These are phyloP conservation scores for Pogoniulus pusillus DNA, from an alignment of 2,797 vertebrate genomes.

Conservation along the genomic window DNA sequence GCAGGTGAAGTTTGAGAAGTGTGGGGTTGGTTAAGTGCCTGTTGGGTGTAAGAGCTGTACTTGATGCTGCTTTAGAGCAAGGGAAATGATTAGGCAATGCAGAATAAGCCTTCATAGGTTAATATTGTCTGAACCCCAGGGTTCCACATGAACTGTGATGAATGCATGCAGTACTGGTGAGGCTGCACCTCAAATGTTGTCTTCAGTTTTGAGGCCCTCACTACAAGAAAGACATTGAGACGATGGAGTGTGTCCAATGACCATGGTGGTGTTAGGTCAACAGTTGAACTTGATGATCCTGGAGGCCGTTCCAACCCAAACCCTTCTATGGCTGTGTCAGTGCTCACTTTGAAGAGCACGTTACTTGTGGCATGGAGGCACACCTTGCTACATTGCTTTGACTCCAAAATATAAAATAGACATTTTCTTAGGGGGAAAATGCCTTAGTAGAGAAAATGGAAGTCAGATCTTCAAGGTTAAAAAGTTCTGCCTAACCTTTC, in stretches of 20 bases:
- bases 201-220: no score
- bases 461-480: not conserved
- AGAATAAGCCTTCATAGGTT: not conserved
- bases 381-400: not conserved
- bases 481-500: slow-evolving; percentile 23
- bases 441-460: not conserved
- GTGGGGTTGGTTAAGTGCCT: no score
- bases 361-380: not conserved
- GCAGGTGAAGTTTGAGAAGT: not conserved
- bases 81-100: not conserved
- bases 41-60: not conserved
- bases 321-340: accelerated
- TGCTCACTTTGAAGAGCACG: not conserved
- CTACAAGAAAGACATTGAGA: no score
- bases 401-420: not conserved
- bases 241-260: no score
- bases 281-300: no score
- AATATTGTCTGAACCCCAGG: not conserved
- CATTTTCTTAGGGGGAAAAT: not conserved
- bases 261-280: no score
- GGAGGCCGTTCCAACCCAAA: no score
- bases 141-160: not conserved
- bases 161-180: no score
- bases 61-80: not conserved
- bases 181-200: no score